Evolutionary conservation across 2,797 vertebrate genomes (phyloP), one percentile per base, ranked within the genome.

Genomic region (Hypotaenidia philippensis): DNA sequence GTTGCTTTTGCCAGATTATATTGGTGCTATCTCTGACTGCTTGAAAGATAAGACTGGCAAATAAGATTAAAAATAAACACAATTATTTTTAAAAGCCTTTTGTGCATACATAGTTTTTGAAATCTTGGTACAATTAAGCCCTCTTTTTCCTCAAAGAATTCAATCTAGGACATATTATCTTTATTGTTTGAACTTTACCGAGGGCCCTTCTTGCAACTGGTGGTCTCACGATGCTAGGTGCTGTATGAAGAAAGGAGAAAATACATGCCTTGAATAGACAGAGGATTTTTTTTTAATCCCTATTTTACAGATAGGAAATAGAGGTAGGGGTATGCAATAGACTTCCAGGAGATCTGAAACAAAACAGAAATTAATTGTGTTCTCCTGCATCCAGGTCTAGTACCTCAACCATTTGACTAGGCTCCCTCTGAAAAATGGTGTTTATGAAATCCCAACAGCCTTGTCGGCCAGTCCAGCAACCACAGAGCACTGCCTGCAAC

Each of bases 51-150:
- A 95, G 81, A 60, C 63, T 83, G 56, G 87, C 44, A 96, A 95
- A 95, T 94, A 95, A 94, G 72, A 90, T 96, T 96, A 92, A 95
- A 96, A 96, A 96, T 92, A 91, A 93, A 97, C 92, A 95, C 86
- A 94, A 93, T 96, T 96, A 92, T 95, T 97, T 96, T 96, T 83
- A 94, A 96, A 96, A 92, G 40, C 17, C 66, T 76, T 94, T 92
- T 92, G 74, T 92, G 89, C 84, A 88, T 88, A 92, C 56, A 75
- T 52, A 85, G 45, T 59, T 93, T 95, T 68, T 72, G 64, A 93
- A 90, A 88, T 79, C 83, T 83, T 47, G 23, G 38, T 63, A 44
- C 53, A 94, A 83, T 75, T 87, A 94, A 95, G 21, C 60, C 18
- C 25, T 49, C 36, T 70, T 76, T 92, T 90, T 76, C 65, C 60